Percentiles rank a stretch among this genome's conserved stretches.
Conservation (phyloP, 92 coral and sea anemone species). For the Porites evermanni region DNA sequence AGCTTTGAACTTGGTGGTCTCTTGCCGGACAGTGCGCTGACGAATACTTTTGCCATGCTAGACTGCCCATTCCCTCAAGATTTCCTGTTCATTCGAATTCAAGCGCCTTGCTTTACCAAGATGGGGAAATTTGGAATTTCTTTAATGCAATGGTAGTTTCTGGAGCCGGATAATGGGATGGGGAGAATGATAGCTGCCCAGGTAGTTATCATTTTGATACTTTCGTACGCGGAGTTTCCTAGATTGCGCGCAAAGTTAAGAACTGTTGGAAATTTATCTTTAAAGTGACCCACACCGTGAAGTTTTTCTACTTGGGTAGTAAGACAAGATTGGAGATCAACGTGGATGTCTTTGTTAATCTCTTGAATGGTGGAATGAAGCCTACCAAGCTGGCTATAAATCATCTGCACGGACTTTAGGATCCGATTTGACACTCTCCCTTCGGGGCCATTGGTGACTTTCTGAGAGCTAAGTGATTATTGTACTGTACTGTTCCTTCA, state of each 20-base stretch:
- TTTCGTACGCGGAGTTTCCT: constrained; percentile 48
- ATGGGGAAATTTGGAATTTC: constrained; percentile 45
- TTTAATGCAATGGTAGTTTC: constrained; percentile 35
- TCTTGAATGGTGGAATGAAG: constrained; percentile 24
- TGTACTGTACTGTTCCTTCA: constrained; percentile 38
- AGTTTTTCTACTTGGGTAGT: constrained; percentile 8
- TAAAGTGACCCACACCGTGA: constrained; percentile 50
- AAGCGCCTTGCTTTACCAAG: constrained; percentile 41
- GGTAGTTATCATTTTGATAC: constrained; percentile 32
- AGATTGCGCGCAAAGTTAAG: constrained; percentile 53
- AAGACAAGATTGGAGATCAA: not conserved
- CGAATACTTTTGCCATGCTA: constrained; percentile 42
- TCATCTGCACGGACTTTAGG: not conserved
- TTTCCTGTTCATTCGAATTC: constrained; percentile 35
- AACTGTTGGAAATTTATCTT: constrained; percentile 46
- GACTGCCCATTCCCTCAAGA: constrained; percentile 45
- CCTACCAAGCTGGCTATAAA: constrained; percentile 30
- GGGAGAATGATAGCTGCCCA: constrained; percentile 58
- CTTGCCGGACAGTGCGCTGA: not conserved
- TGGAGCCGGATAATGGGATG: constrained; percentile 48
- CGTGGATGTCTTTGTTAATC: not conserved
- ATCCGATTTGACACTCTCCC: constrained; percentile 18
- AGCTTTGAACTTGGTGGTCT: constrained; percentile 45
- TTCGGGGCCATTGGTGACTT: constrained; percentile 49
- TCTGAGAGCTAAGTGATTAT: constrained; percentile 17